Evolutionary conservation across 2,113 vertebrate species (phyloP).

Genomic region (Mastomys natalensis): DNA sequence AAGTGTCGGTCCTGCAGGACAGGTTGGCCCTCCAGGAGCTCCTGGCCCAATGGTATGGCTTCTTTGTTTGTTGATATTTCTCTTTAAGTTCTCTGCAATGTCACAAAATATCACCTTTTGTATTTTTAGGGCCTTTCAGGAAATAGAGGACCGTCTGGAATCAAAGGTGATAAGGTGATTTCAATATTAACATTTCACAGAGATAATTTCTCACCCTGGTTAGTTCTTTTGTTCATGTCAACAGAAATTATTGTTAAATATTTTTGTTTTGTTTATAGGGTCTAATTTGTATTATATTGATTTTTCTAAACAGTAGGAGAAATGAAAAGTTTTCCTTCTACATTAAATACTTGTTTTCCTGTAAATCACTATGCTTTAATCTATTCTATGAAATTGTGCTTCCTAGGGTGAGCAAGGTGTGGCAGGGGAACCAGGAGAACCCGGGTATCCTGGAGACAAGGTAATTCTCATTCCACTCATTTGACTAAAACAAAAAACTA

Average conservation of each 20-base stretch:
- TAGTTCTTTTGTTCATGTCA: slow-evolving; percentile 26
- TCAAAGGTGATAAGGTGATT: slow-evolving; percentile 99
- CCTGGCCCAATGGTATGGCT: slow-evolving; percentile 92
- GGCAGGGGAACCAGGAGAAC: slow-evolving; percentile 93
- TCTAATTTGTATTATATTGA: background rate
- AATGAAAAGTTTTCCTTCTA: background rate
- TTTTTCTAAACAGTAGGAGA: slow-evolving; percentile 39
- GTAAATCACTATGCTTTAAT: slow-evolving; percentile 22
- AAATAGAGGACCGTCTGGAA: slow-evolving; percentile 94
- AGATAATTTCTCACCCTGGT: slow-evolving; percentile 69
- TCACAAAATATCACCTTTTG: slow-evolving; percentile 58
- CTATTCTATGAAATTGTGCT: slow-evolving; percentile 87
- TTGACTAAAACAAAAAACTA: background rate
- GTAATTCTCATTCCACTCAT: slow-evolving; percentile 82
- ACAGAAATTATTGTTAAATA: background rate
- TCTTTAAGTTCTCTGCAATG: background rate
- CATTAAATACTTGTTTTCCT: slow-evolving; percentile 35
- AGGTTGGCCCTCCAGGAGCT: slow-evolving; percentile 91
- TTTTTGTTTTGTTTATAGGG: background rate
- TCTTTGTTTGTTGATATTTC: slow-evolving; percentile 21
- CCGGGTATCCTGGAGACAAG: slow-evolving; percentile 96
- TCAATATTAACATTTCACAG: slow-evolving; percentile 96
- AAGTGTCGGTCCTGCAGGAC: slow-evolving; percentile 90
- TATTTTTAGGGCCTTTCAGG: slow-evolving; percentile 92
- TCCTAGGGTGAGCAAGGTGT: slow-evolving; percentile 94